Percentiles rank a stretch among this genome's conserved stretches.
Conservation (phyloP, 2,113 vertebrate genomes). For the Gymnocephalus cernua region DNA sequence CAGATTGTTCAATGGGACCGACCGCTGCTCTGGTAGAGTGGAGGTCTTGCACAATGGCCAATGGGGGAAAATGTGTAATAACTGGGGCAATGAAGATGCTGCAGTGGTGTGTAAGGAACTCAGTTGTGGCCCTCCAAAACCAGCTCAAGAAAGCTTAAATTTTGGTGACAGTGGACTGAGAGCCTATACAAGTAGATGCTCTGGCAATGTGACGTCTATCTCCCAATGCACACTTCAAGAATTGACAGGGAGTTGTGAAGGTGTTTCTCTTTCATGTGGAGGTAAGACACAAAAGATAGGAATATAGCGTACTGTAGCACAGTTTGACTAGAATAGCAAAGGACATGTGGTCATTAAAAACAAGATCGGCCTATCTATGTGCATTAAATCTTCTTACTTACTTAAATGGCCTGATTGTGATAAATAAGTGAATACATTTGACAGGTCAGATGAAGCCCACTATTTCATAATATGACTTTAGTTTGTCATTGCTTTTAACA, state of each 20-base stretch:
- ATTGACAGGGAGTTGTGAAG: slow-evolving; percentile 32
- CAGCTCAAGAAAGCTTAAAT: neutral
- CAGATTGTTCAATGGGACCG: slow-evolving; percentile 66
- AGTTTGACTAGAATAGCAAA: neutral
- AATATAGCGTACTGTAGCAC: neutral
- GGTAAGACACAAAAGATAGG: slow-evolving; percentile 48
- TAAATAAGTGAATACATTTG: neutral
- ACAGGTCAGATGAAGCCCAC: neutral
- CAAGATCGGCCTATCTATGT: neutral
- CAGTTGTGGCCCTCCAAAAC: slow-evolving; percentile 62
- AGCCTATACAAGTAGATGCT: slow-evolving; percentile 51
- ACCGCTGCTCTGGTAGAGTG: slow-evolving; percentile 75
- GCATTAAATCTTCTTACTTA: neutral
- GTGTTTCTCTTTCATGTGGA: slow-evolving; percentile 60
- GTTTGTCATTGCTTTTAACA: neutral
- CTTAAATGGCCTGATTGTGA: neutral
- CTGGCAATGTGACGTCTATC: slow-evolving; percentile 54
- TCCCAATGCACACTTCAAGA: slow-evolving; percentile 57
- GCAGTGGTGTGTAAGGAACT: slow-evolving; percentile 71
- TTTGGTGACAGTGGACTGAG: slow-evolving; percentile 52
- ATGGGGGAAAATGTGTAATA: slow-evolving; percentile 73
- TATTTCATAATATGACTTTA: neutral
- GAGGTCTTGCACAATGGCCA: slow-evolving; percentile 52
- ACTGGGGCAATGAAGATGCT: slow-evolving; percentile 56
- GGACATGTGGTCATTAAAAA: neutral